Evolutionary conservation across 2,113 vertebrate genomes (phyloP).

Genomic region (Serilophus lunatus): DNA sequence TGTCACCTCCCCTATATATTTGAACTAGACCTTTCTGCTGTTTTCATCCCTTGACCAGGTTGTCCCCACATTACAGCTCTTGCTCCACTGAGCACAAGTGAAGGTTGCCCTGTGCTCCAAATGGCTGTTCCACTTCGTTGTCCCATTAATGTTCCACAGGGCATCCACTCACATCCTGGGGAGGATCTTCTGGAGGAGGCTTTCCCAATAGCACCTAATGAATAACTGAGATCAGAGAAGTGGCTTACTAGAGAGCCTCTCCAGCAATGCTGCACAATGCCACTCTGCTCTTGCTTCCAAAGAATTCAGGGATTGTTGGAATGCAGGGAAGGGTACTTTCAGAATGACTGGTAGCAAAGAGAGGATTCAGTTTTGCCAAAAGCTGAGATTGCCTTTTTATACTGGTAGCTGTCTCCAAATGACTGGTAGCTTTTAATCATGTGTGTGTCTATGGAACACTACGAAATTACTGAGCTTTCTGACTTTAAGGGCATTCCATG

Average conservation of each 20-base stretch:
- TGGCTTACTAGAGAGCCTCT: neutral
- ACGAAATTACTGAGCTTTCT: neutral
- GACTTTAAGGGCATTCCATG: conserved; percentile 30
- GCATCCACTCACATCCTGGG: neutral
- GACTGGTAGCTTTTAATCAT: neutral
- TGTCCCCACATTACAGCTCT: neutral
- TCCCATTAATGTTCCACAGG: conserved; percentile 24
- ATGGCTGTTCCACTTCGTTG: neutral
- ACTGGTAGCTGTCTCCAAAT: neutral
- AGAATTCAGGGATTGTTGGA: neutral
- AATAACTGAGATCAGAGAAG: conserved; percentile 5
- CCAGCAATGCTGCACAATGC: neutral
- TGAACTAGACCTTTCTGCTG: neutral
- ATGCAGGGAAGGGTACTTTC: neutral
- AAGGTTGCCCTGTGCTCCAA: conserved; percentile 3
- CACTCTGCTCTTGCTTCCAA: neutral
- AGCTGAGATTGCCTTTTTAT: neutral
- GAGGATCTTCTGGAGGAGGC: neutral
- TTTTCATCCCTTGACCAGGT: neutral
- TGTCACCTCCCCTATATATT: neutral
- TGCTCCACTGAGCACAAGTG: neutral
- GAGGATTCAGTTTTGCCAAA: neutral
- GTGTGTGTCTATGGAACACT: neutral
- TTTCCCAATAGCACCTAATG: conserved; percentile 29
- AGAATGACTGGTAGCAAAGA: neutral